A percentile compares a stretch with the other conserved stretches of the same genome.
Conservation (phyloP, 2,113 vertebrate species). For the Labeo catla region DNA sequence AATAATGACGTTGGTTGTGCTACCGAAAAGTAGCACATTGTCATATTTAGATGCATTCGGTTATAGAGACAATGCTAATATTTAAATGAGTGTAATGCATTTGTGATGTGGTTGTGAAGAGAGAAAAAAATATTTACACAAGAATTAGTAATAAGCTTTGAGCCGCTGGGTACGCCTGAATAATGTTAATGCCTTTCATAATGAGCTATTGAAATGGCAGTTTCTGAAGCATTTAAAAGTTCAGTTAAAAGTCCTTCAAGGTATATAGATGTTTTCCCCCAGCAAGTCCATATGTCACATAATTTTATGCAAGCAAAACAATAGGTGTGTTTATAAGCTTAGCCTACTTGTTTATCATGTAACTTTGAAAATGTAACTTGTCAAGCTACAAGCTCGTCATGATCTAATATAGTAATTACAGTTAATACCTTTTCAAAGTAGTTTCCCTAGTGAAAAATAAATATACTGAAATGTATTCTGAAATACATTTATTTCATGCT, state of each 20-base stretch:
- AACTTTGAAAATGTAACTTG: neutral
- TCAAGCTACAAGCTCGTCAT: neutral
- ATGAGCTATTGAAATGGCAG: neutral
- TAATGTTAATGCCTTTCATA: constrained; percentile 24
- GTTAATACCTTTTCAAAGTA: neutral
- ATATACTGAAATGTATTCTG: too few relatives aligned
- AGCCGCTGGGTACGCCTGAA: constrained; percentile 34
- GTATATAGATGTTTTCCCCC: neutral
- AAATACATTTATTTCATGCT: too few relatives aligned
- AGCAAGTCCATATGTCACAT: neutral
- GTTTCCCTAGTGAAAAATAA: neutral
- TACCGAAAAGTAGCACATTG: neutral
- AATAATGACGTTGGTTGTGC: neutral
- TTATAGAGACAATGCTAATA: constrained; percentile 23
- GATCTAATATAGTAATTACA: neutral
- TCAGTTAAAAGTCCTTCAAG: constrained; percentile 2
- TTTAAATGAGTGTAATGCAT: constrained; percentile 40
- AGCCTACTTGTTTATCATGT: neutral
- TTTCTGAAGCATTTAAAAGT: neutral
- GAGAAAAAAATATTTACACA: constrained; percentile 51
- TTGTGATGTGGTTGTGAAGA: constrained; percentile 41
- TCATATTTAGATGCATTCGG: neutral
- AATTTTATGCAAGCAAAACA: neutral
- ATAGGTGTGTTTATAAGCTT: neutral
- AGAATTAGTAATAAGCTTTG: constrained; percentile 49